Evolutionary conservation across 2,113 vertebrate genomes (phyloP), one percentile per base, ranked within the genome.

Genomic region (Lepus americanus): DNA sequence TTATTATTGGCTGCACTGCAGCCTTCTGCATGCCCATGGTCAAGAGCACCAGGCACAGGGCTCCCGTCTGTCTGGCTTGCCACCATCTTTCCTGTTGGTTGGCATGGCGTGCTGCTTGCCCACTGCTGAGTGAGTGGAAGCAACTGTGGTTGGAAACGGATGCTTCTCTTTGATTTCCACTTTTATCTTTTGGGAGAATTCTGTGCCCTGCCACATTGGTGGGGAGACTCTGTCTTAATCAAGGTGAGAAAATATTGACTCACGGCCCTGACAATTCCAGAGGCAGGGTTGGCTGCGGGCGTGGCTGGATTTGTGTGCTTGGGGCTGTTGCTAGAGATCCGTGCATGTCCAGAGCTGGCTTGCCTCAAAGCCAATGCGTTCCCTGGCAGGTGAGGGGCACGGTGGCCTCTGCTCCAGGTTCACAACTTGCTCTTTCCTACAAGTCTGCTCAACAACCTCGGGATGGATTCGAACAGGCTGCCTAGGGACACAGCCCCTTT

Each of bases 141-240:
- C 72, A 49, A 36, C 33, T 78, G 12, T n/a, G 36, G 13, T 44
- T 49, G 14, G 66, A 88, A 83, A 49, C 36, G 29, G 29, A 8
- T 3, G 22, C 31, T 73, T 95, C 72, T 61, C 49, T 77, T 83
- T 72, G 33, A 55, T 88, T 81, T 95, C 90, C 59, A 13, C 11
- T 66, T 86, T 33, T 72, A 16, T 87, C 31, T 76, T 23, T 86
- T 9, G 39, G 59, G 51, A 88, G 39, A 94, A 13, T 88, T 88
- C 72, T 87, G 19, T 89, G 55, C 29, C 16, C 16, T 88, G 16
- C 33, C 36, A 44, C 6, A 51, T 90, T 85, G n/a, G 36, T 80
- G 1, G 27, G 59, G 31, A 80, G n/a, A 86, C 17, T 74, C 5
- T 82, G 20, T 80, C 19, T 0, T 78, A 44, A 82, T 31, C 51